phyloP scores from a whole-genome alignment of 2,888 invertebrate species.

The Dioctria rufipes region DNA sequence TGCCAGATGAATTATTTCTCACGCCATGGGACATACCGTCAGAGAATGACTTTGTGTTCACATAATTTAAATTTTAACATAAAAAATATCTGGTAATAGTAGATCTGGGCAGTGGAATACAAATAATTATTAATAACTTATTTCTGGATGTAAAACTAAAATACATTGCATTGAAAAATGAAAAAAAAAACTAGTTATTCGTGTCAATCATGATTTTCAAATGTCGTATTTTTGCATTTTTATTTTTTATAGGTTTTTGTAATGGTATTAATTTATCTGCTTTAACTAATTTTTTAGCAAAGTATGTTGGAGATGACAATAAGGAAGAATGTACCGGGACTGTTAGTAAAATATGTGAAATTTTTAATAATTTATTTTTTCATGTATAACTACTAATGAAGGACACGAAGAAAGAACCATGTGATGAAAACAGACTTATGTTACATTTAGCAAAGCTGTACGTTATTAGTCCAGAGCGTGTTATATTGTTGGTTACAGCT shows the following conservation, averaged over 20 bases:
- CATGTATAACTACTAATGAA: neutral
- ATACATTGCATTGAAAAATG: constrained; percentile 42
- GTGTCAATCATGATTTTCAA: constrained; percentile 17
- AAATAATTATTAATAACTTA: constrained; percentile 38
- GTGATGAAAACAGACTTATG: constrained; percentile 72
- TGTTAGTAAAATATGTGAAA: constrained; percentile 6
- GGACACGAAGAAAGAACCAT: constrained; percentile 57
- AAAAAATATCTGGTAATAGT: neutral
- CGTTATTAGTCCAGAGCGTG: constrained; percentile 73
- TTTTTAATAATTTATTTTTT: neutral
- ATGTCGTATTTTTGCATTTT: constrained; percentile 2
- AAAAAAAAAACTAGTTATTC: neutral
- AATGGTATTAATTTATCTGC: neutral
- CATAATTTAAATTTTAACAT: constrained; percentile 62
- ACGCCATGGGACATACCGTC: constrained; percentile 70
- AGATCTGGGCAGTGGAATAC: constrained; percentile 38
- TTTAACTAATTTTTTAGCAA: constrained; percentile 24
- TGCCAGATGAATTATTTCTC: constrained; percentile 77
- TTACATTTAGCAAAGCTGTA: constrained; percentile 72
- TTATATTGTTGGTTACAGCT: constrained; percentile 71
- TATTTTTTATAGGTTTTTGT: constrained; percentile 11
- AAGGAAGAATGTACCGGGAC: neutral
- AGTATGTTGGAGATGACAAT: constrained; percentile 9
- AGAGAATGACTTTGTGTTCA: constrained; percentile 70
- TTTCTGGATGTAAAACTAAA: constrained; percentile 33